Base-by-base conservation (phyloP, 2,888 invertebrate species). In the Harmothoe impar region DNA sequence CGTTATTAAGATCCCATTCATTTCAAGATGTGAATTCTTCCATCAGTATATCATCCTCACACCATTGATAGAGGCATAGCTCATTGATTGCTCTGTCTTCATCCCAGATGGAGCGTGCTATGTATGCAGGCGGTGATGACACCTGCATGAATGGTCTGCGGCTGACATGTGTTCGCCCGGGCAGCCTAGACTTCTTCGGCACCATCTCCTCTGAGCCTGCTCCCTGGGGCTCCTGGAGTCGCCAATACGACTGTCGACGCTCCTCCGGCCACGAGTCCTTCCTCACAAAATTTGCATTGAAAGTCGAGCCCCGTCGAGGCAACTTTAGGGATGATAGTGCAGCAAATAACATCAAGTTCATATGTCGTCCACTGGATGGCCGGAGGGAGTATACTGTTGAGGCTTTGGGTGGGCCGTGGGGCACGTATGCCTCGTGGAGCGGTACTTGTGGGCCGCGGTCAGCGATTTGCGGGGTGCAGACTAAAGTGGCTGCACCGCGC, bases 381-480 rank as follows among this genome's bases (percentile, higher is more conserved):
- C 52, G 25, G 33, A 23, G 81, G 33, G 62, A 78, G 23, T 54
- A 90, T 31, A 81, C 54, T 25, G 62, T 90, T 5, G 81, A 81
- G 54, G 52, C 81, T 3, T 25, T 33, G n/a, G 90, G 90, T 23
- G 68, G 52, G 52, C 81, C 81, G n/a, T 90, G 90, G 90, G 90
- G 90, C 5, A 17, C 25, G 17, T 90, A 25, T 29, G 81, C 62
- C 17, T 51, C 3, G 7, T 90, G 81, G 81, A 90, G 90, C 81
- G 90, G 68, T 23, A 52, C 31, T 54, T 90, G 90, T 54, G 81
- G 81, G 31, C 0, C 62, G 5, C 54, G 90, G n/a, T 62, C 90
- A 31, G 90, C 90, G 1, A 56, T 90, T 5, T 90, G 90, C 29
- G 90, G 90, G 5, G 35, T 90, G 0, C 90, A 90, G 90, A 81